Base-by-base conservation (phyloP, 2,113 vertebrate genomes). In the Laterallus jamaicensis region DNA sequence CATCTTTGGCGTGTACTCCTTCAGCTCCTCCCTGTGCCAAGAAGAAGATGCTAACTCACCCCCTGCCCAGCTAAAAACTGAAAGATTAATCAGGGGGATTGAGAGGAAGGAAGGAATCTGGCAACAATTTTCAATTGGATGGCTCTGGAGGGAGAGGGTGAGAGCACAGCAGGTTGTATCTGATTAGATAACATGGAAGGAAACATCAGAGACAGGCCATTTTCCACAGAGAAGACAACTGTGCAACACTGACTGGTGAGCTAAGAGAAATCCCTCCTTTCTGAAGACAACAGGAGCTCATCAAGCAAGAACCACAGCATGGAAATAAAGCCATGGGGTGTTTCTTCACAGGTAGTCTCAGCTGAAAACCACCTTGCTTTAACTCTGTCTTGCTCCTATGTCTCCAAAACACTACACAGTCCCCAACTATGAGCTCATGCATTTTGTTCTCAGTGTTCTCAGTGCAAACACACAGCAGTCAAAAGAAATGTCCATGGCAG, bases 21-120 rank as follows among this genome's bases (percentile, higher is more conserved):
- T 97, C 60, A 99, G 74, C 66, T 98, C 98, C n/a, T 92, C 66
- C 95, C 99, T 99, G 83, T 74, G 40, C n/a, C 86, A 93, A 78
- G 60, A 92, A 93, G 2, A 44, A 93, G 70, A 91, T 28, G 56
- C 1, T 26, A n/a, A 67, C 44, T 93, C n/a, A 73, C 3, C 4
- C 22, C 35, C 35, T 60, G 42, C 52, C 67, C 60, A 67, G 64
- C 44, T 74, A 44, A 70, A 80, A 80, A 42, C 12, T 1, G 0
- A 50, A 79, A 54, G 14, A 71, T 49, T 54, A 74, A 6, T 18
- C 31, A 12, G 28, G 26, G 32, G 19, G 11, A 29, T 63, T 66
- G 31, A 82, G 29, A 54, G 19, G 26, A 75, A 59, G 31, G 29
- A 63, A 39, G 18, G 8, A 25, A 44, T 40, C 14, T 26, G 31